A percentile compares a stretch with the other conserved stretches of the same genome.
Evolutionary conservation across 2,113 vertebrate species (phyloP).

Genomic region (Scomber colias): DNA sequence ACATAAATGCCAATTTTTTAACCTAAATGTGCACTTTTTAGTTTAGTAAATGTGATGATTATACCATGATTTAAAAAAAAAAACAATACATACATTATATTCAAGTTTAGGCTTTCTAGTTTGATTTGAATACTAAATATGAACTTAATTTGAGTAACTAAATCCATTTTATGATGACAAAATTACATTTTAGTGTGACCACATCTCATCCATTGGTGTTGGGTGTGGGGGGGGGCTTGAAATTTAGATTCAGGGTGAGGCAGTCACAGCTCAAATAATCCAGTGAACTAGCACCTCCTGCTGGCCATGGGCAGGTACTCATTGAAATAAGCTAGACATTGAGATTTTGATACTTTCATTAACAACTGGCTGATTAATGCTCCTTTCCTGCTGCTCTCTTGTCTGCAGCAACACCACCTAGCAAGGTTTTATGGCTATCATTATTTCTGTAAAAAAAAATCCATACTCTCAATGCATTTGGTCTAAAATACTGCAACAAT

Average conservation of each 20-base stretch:
- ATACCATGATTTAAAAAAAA: background rate
- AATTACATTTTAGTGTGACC: background rate
- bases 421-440: slow-evolving; percentile 22
- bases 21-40: background rate
- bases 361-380: slow-evolving; percentile 28
- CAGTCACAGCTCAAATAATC: background rate
- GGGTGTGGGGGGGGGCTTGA: background rate
- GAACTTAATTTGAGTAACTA: background rate
- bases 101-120: background rate
- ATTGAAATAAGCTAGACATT: background rate
- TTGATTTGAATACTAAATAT: background rate
- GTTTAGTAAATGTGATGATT: background rate
- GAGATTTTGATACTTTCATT: slow-evolving; percentile 4
- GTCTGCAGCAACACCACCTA: slow-evolving; percentile 14
- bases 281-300: slow-evolving; percentile 61
- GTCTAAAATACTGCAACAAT: slow-evolving; percentile 33
- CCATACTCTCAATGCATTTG: slow-evolving; percentile 18
- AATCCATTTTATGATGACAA: background rate
- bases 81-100: background rate
- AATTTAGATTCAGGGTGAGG: background rate
- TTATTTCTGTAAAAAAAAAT: slow-evolving; percentile 17
- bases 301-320: slow-evolving; percentile 23
- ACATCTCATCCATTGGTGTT: background rate
- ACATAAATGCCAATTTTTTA: background rate
- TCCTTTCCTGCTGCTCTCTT: slow-evolving; percentile 1